Conservation (phyloP, 2,888 invertebrate species). For the Orchesellides sinensis region DNA sequence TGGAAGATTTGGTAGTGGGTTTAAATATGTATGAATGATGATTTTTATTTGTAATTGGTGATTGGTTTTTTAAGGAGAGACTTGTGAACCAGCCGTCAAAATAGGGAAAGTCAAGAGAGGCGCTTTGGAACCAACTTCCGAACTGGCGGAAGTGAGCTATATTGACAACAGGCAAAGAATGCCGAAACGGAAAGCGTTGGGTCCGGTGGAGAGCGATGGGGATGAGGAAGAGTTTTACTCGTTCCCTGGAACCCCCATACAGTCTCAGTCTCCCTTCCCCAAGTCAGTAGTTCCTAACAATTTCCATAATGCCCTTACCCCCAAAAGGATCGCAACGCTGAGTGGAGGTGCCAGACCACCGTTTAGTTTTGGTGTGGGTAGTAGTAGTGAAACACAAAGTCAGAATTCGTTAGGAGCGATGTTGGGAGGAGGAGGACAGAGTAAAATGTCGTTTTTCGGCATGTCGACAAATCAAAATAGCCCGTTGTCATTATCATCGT, state of each 20-base stretch:
- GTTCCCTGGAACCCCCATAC: neutral
- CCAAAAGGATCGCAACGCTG: slow-evolving; percentile 12
- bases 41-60: too few relatives aligned
- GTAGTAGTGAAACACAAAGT: too few relatives aligned
- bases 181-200: slow-evolving; percentile 53
- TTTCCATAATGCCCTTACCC: neutral
- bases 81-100: too few relatives aligned
- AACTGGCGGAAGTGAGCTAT: slow-evolving; percentile 2
- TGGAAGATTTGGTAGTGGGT: too few relatives aligned
- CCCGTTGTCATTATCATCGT: too few relatives aligned
- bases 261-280: slow-evolving; percentile 12
- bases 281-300: neutral
- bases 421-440: too few relatives aligned
- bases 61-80: too few relatives aligned
- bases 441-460: neutral
- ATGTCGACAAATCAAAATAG: too few relatives aligned
- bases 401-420: too few relatives aligned
- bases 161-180: neutral
- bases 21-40: too few relatives aligned
- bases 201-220: slow-evolving; percentile 27
- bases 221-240: slow-evolving; percentile 35
- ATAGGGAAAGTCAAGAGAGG: slow-evolving; percentile 43
- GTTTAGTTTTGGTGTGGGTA: neutral
- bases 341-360: too few relatives aligned
- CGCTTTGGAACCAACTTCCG: neutral